These are phyloP conservation scores for Calcarius lapponicus DNA, from an alignment of 2,797 vertebrate genomes.

Conservation along the genomic window DNA sequence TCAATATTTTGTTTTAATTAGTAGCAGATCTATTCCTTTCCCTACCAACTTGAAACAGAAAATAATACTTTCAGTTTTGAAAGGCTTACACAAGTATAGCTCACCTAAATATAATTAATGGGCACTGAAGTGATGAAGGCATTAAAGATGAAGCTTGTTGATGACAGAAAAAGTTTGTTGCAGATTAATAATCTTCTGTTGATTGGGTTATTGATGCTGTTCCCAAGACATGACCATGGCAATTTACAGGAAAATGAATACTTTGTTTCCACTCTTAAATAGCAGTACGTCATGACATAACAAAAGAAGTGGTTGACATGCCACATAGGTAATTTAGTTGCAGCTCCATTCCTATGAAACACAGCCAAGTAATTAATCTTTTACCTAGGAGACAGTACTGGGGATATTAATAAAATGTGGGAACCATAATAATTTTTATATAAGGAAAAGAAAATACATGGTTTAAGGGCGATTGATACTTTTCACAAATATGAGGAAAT, in stretches of 20 bases:
- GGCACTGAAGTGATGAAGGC: background rate
- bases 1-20: constrained; percentile 34
- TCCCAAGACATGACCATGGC: background rate
- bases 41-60: background rate
- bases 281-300: background rate
- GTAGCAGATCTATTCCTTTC: background rate
- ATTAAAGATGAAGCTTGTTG: background rate
- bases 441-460: background rate
- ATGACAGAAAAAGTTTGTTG: constrained; percentile 25
- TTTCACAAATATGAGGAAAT: constrained; percentile 32
- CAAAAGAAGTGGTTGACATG: constrained; percentile 32
- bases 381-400: constrained; percentile 56
- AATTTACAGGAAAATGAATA: constrained; percentile 12
- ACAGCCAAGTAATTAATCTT: constrained; percentile 69
- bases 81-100: background rate
- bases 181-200: background rate
- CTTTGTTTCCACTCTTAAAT: constrained; percentile 35
- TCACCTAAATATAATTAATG: constrained; percentile 59
- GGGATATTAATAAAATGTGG: constrained; percentile 60
- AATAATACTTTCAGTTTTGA: background rate
- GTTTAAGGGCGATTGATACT: constrained; percentile 39
- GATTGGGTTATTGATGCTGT: background rate
- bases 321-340: constrained; percentile 51
- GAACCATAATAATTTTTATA: constrained; percentile 39
- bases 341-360: constrained; percentile 50